These are phyloP conservation scores for Cariama cristata DNA, from an alignment of 2,113 vertebrate genomes.

Conservation along the genomic window DNA sequence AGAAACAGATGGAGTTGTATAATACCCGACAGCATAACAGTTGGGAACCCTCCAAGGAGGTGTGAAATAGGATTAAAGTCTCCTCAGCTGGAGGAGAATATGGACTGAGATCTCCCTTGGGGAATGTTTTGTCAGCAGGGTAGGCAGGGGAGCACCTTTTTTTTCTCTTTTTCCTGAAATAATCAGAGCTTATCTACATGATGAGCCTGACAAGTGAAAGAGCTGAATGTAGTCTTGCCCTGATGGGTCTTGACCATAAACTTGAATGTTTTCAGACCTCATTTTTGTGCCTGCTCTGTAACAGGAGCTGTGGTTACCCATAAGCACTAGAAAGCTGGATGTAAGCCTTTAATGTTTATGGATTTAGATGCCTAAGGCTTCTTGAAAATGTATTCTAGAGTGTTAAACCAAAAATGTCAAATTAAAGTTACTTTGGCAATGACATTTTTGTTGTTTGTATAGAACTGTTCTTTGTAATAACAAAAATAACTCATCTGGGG, in stretches of 20 bases:
- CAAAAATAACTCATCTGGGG: background rate
- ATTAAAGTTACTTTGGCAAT: background rate
- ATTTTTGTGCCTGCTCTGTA: background rate
- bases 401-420: slow-evolving; percentile 7
- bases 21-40: background rate
- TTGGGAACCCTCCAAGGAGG: background rate
- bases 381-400: background rate
- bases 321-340: background rate
- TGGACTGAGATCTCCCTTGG: background rate
- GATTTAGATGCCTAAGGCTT: background rate
- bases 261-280: background rate
- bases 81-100: background rate
- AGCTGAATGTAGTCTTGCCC: background rate
- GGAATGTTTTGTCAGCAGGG: background rate
- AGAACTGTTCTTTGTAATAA: background rate
- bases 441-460: background rate
- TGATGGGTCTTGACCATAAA: background rate
- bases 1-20: background rate
- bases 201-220: background rate
- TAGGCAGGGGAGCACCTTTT: accelerated
- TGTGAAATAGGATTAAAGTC: background rate
- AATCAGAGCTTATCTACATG: background rate
- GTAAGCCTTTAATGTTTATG: background rate
- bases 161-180: background rate
- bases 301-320: background rate